These are phyloP conservation scores for Phaonia tiefii DNA, from an alignment of 2,888 invertebrate species.

Conservation along the genomic window DNA sequence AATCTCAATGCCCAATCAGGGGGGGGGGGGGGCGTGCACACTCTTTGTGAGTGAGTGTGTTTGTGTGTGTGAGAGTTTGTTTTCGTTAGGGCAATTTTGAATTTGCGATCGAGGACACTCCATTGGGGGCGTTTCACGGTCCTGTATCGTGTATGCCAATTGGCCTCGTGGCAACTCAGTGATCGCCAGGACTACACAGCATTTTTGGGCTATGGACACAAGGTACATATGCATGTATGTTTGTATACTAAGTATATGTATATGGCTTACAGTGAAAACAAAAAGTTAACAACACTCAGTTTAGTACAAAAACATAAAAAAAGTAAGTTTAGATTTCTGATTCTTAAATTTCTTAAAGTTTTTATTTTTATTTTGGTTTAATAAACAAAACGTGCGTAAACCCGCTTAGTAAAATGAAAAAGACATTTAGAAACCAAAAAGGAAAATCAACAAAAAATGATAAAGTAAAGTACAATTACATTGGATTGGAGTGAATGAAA, in stretches of 20 bases:
- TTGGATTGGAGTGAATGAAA: conserved; percentile 3
- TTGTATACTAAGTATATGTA: neutral
- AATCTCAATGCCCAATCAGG: conserved; percentile 48
- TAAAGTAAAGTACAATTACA: conserved; percentile 9
- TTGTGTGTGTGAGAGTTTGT: conserved; percentile 68
- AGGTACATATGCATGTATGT: no score
- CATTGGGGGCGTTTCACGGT: neutral
- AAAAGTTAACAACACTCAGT: conserved; percentile 35
- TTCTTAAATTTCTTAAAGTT: conserved; percentile 19
- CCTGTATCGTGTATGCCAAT: neutral
- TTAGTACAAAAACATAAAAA: conserved; percentile 51
- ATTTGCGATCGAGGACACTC: neutral
- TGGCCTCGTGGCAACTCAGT: no score
- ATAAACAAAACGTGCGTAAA: conserved; percentile 55
- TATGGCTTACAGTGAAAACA: neutral
- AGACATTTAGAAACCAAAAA: conserved; percentile 47
- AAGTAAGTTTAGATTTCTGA: conserved; percentile 40
- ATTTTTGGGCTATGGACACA: no score
- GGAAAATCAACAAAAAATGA: conserved; percentile 51
- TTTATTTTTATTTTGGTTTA: no score
- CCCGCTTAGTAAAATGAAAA: conserved; percentile 48
- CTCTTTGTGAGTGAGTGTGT: conserved; percentile 75
- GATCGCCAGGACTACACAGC: no score
- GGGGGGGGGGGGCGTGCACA: conserved; percentile 79
- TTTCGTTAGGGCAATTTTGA: neutral